Evolutionary conservation across 2,888 invertebrate species (phyloP).

Genomic region (Mesorhabditis spiculigera): DNA sequence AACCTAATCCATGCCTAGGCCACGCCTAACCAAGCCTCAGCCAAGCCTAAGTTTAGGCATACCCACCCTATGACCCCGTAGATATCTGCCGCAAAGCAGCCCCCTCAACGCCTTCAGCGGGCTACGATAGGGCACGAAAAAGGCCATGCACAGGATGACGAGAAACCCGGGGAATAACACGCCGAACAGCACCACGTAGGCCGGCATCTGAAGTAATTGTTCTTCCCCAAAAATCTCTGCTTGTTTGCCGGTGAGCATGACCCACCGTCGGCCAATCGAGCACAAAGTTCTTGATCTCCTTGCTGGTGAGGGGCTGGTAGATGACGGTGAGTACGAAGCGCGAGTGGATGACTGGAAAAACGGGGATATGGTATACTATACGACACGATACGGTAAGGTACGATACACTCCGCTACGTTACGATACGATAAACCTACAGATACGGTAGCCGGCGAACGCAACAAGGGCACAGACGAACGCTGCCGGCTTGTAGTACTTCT

Average conservation of each 20-base stretch:
- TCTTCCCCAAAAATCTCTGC: not conserved
- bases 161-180: not conserved
- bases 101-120: not conserved
- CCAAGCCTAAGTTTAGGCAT: not conserved
- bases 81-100: not conserved
- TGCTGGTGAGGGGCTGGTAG: not conserved
- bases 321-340: not conserved
- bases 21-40: not conserved
- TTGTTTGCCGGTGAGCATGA: not conserved
- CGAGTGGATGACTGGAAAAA: not conserved
- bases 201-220: not conserved
- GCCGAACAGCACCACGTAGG: not conserved
- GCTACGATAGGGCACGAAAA: not conserved
- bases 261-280: not conserved
- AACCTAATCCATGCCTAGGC: not conserved
- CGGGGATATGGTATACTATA: too few species aligned
- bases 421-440: too few species aligned
- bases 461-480: not conserved
- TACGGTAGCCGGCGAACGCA: not conserved
- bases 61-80: not conserved
- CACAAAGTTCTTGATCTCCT: not conserved
- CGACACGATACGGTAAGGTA: too few species aligned
- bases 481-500: slow-evolving; percentile 1
- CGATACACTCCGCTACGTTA: too few species aligned
- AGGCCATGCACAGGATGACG: not conserved